Conservation (phyloP, 2,888 invertebrate genomes). For the Baccha elongata region DNA sequence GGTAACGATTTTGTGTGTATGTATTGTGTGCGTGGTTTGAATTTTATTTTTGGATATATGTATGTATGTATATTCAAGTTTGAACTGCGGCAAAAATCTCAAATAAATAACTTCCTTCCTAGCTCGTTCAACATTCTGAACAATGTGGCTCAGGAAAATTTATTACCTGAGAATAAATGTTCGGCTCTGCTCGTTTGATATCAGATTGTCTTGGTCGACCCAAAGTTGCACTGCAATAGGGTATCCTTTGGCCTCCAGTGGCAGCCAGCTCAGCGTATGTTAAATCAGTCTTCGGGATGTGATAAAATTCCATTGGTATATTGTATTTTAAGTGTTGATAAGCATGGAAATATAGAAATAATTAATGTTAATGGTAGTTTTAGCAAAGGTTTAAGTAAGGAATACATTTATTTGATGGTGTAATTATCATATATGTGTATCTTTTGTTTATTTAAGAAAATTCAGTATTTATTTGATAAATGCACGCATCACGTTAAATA, state of each 20-base stretch:
- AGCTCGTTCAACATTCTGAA: slow-evolving; percentile 75
- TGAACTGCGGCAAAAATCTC: slow-evolving; percentile 45
- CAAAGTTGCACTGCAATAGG: slow-evolving; percentile 82
- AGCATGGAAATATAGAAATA: slow-evolving; percentile 11
- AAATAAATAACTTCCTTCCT: slow-evolving; percentile 38
- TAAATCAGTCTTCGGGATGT: slow-evolving; percentile 79
- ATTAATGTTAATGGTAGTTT: not conserved
- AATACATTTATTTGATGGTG: too few relatives aligned
- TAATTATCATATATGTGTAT: too few relatives aligned
- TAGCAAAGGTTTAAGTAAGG: not conserved
- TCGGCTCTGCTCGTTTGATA: slow-evolving; percentile 81
- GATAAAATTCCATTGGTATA: not conserved
- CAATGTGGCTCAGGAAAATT: slow-evolving; percentile 80
- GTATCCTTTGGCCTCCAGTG: slow-evolving; percentile 78
- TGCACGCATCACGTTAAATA: too few relatives aligned
- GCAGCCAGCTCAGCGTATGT: slow-evolving; percentile 79
- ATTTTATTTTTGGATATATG: slow-evolving; percentile 29
- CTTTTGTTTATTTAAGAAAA: too few relatives aligned
- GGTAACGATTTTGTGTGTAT: slow-evolving; percentile 12
- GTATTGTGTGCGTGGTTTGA: slow-evolving; percentile 32
- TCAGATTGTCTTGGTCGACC: slow-evolving; percentile 82
- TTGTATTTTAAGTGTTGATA: not conserved
- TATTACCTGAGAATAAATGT: slow-evolving; percentile 83
- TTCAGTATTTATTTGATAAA: too few relatives aligned
- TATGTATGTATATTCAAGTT: slow-evolving; percentile 52